Evolutionary conservation across 1,140 invertebrate species (phyloP).

Genomic region (Telenomus remus): DNA sequence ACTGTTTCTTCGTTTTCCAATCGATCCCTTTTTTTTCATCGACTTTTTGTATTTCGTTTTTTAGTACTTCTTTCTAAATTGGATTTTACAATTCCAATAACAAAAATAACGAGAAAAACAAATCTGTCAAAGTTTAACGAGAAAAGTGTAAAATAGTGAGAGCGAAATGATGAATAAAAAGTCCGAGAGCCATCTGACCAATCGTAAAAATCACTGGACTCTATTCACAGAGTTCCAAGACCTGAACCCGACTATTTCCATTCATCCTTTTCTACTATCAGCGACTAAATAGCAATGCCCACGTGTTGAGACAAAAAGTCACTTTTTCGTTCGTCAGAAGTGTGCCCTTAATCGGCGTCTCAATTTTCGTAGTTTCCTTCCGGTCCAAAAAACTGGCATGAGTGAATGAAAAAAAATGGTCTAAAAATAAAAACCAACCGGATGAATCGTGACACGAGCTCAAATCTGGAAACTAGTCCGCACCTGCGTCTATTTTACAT

Average conservation of each 20-base stretch:
- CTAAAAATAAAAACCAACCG: conserved; percentile 24
- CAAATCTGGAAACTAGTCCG: conserved; percentile 28
- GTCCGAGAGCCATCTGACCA: conserved; percentile 3
- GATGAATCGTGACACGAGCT: conserved; percentile 22
- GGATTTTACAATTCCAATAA: no score
- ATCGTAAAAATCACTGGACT: conserved; percentile 16
- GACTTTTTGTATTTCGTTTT: background rate
- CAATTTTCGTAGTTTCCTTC: conserved; percentile 13
- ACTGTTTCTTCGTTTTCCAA: background rate
- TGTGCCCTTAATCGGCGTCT: conserved; percentile 20
- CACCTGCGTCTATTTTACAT: conserved; percentile 37
- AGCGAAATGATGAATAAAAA: no score
- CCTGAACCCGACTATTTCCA: conserved; percentile 6
- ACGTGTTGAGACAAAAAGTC: conserved; percentile 3
- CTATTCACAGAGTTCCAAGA: conserved; percentile 4
- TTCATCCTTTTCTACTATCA: conserved; percentile 10
- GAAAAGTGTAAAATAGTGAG: background rate
- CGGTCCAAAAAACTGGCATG: conserved; percentile 12
- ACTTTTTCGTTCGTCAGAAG: conserved; percentile 10
- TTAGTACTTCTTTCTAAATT: background rate
- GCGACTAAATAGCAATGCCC: no score
- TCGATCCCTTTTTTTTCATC: background rate
- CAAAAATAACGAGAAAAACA: conserved; percentile 1
- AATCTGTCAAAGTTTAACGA: conserved; percentile 9
- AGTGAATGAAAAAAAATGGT: background rate